These are phyloP conservation scores for Drosophila emarginata DNA, from an alignment of 2,888 invertebrate species.

Conservation along the genomic window DNA sequence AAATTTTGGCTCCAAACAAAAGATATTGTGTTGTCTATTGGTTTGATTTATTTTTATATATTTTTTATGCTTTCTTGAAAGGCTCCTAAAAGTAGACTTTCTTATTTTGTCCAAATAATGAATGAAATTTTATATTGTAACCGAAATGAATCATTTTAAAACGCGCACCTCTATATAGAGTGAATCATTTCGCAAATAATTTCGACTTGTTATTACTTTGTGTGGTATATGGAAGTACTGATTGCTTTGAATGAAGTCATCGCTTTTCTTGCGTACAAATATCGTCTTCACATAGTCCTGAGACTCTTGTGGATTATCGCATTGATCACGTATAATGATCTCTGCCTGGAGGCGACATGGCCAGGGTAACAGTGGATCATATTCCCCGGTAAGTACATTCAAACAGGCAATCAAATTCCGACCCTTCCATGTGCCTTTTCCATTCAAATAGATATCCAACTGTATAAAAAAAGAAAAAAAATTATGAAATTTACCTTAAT, in stretches of 20 bases:
- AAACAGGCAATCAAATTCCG: constrained; percentile 88
- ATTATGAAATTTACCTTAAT: neutral
- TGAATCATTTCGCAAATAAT: constrained; percentile 81
- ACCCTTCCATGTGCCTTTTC: constrained; percentile 90
- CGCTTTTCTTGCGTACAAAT: constrained; percentile 84
- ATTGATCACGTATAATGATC: constrained; percentile 86
- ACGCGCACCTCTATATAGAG: constrained; percentile 81
- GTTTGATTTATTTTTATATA: neutral
- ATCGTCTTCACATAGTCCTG: constrained; percentile 87
- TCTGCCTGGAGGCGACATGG: constrained; percentile 88
- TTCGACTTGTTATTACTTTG: constrained; percentile 75
- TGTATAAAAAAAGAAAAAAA: constrained; percentile 64
- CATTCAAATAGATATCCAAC: constrained; percentile 88
- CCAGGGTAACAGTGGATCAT: constrained; percentile 88
- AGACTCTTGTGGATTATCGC: constrained; percentile 82
- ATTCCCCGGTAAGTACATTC: constrained; percentile 87
- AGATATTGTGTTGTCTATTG: too few relatives aligned
- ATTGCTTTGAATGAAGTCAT: constrained; percentile 80
- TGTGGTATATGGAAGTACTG: constrained; percentile 82
- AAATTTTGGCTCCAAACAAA: too few relatives aligned
- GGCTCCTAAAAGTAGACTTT: too few relatives aligned
- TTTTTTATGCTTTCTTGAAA: too few relatives aligned
- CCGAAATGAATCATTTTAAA: constrained; percentile 50
- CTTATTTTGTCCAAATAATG: too few relatives aligned
- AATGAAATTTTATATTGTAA: neutral